Evolutionary conservation across 2,113 vertebrate species (phyloP).

Genomic region (Engystomops pustulosus): DNA sequence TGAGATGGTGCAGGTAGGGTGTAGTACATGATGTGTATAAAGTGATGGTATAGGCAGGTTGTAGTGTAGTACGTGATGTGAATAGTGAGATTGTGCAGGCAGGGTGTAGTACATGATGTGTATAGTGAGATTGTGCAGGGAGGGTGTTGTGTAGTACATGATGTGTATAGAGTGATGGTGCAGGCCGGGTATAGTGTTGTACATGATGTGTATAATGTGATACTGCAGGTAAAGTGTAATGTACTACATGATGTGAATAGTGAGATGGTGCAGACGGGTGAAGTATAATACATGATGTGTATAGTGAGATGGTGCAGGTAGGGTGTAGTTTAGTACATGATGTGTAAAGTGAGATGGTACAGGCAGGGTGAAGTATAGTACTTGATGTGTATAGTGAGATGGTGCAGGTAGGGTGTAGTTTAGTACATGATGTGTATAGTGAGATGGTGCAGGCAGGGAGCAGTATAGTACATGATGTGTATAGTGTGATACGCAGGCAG

Average conservation of each 20-base stretch:
- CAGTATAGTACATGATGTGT: neutral
- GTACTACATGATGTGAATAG: neutral
- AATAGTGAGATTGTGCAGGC: neutral
- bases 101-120: neutral
- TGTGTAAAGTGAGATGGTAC: neutral
- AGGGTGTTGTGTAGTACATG: neutral
- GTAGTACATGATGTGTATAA: too few species aligned
- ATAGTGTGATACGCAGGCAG: too few species aligned
- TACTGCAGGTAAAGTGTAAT: neutral
- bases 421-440: neutral
- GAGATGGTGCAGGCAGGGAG: neutral
- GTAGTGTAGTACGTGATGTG: neutral
- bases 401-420: neutral
- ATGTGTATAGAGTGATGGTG: neutral
- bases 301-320: neutral
- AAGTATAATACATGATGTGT: too few species aligned
- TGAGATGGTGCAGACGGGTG: neutral
- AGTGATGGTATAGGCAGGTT: too few species aligned
- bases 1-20: too few species aligned
- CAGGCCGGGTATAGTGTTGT: neutral
- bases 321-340: too few species aligned
- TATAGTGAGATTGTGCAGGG: neutral
- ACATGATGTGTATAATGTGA: neutral
- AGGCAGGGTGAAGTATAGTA: neutral
- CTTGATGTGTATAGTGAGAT: neutral